Conservation (phyloP, 2,797 vertebrate species). For the Smutsia temminckii region DNA sequence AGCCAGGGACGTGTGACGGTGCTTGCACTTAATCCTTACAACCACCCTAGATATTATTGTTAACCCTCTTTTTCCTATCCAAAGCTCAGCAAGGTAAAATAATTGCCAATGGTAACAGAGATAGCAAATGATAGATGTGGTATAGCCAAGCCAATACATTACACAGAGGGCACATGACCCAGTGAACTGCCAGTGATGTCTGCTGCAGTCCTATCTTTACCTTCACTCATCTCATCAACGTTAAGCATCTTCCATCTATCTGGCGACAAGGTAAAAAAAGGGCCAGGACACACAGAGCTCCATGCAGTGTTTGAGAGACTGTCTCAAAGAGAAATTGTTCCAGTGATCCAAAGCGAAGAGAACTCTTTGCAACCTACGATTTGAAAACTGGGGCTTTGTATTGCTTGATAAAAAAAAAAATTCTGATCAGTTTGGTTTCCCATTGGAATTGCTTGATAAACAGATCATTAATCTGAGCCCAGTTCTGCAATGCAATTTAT, state of each 20-base stretch:
- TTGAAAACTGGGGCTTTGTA: not conserved
- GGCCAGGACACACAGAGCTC: not conserved
- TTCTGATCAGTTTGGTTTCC: conserved; percentile 17
- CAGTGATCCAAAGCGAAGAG: not conserved
- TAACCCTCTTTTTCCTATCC: not conserved
- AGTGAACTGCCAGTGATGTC: not conserved
- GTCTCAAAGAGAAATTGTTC: not conserved
- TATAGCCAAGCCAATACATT: not conserved
- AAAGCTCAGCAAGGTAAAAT: not conserved
- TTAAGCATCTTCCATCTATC: not conserved
- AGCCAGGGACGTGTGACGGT: not conserved
- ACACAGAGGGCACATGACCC: not conserved
- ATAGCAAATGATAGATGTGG: not conserved
- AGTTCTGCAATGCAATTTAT: not conserved
- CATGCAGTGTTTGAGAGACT: not conserved
- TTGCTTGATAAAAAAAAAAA: conserved; percentile 54
- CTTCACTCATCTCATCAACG: not conserved
- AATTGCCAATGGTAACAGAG: not conserved
- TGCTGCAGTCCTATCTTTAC: not conserved
- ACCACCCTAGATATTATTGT: not conserved
- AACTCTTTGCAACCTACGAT: not conserved
- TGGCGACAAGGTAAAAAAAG: not conserved
- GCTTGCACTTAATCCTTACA: not conserved
- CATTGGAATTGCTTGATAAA: not conserved
- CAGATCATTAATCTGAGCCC: conserved; percentile 14